phyloP scores from a whole-genome alignment of 1,140 invertebrate genomes.

The Drosophila lowei region DNA sequence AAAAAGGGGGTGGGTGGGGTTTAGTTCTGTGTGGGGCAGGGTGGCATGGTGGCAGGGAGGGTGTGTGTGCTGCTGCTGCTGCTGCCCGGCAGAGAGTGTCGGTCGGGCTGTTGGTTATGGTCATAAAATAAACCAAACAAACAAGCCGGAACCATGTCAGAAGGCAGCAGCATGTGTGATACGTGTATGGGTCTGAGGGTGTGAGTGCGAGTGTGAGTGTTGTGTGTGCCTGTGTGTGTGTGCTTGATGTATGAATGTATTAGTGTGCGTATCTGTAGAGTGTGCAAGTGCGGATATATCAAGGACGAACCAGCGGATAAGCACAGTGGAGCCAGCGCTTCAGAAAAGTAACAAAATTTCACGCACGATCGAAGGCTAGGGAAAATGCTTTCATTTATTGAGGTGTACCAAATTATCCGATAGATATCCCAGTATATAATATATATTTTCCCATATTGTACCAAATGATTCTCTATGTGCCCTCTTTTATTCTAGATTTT shows the following conservation, averaged over 20 bases:
- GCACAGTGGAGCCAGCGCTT: constrained; percentile 28
- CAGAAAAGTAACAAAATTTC: neutral
- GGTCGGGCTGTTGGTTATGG: constrained; percentile 71
- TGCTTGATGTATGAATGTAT: constrained; percentile 19
- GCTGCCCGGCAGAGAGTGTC: constrained; percentile 17
- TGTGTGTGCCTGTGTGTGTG: constrained; percentile 28
- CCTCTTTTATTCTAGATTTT: too few relatives aligned
- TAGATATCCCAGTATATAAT: too few relatives aligned
- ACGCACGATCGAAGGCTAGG: too few relatives aligned
- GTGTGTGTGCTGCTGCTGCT: neutral
- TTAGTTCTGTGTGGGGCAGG: constrained; percentile 9
- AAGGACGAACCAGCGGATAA: constrained; percentile 59
- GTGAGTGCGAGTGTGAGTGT: constrained; percentile 12
- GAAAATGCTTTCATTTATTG: too few relatives aligned
- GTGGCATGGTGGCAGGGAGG: neutral
- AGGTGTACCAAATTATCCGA: too few relatives aligned
- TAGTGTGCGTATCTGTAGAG: constrained; percentile 21
- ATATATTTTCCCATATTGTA: too few relatives aligned
- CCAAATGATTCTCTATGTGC: too few relatives aligned
- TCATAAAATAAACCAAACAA: constrained; percentile 82
- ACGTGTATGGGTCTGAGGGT: constrained; percentile 22
- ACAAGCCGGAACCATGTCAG: constrained; percentile 82
- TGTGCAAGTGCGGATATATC: constrained; percentile 30
- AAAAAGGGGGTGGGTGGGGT: neutral
- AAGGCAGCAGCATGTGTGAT: constrained; percentile 67